A percentile compares a stretch with the other conserved stretches of the same genome.
These are phyloP conservation scores for Luidia sarsii DNA, from an alignment of 53 echinoderm and acorn worm species.

Conservation along the genomic window DNA sequence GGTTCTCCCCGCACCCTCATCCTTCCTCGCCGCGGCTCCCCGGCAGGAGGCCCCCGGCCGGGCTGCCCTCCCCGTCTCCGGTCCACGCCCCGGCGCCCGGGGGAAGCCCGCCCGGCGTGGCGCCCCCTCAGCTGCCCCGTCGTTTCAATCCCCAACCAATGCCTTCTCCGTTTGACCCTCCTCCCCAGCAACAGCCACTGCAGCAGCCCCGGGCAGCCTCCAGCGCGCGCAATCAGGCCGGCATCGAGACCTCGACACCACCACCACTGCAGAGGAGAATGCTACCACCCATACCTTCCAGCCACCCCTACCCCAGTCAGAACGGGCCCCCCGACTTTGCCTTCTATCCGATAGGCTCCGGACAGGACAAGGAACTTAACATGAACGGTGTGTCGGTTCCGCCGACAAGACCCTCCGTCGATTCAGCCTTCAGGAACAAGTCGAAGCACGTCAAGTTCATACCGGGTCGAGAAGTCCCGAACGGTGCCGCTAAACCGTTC, in stretches of 20 bases:
- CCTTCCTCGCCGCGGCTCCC: conserved; percentile 33
- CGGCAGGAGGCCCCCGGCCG: conserved; percentile 14
- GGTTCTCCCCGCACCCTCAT: conserved; percentile 29
- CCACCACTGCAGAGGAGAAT: conserved; percentile 9
- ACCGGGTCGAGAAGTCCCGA: background rate
- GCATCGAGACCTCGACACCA: too few species aligned
- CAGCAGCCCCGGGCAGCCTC: too few species aligned
- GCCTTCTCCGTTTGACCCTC: conserved; percentile 16
- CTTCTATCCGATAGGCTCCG: background rate
- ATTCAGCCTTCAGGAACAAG: conserved; percentile 16
- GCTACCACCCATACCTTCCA: conserved; percentile 7
- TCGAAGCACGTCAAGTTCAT: conserved; percentile 19
- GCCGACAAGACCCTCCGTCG: background rate
- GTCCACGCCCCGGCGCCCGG: background rate
- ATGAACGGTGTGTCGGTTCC: background rate
- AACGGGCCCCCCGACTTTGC: background rate
- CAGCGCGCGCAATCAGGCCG: too few species aligned
- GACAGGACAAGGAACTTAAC: background rate
- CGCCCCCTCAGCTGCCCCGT: conserved; percentile 41
- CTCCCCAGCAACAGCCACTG: background rate
- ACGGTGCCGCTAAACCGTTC: background rate
- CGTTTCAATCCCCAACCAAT: background rate
- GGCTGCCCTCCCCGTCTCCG: background rate
- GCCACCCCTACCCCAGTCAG: background rate
- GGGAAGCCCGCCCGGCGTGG: background rate